phyloP scores from a whole-genome alignment of 64 coral and sea anemone species.

The Dendrophyllia cribrosa region DNA sequence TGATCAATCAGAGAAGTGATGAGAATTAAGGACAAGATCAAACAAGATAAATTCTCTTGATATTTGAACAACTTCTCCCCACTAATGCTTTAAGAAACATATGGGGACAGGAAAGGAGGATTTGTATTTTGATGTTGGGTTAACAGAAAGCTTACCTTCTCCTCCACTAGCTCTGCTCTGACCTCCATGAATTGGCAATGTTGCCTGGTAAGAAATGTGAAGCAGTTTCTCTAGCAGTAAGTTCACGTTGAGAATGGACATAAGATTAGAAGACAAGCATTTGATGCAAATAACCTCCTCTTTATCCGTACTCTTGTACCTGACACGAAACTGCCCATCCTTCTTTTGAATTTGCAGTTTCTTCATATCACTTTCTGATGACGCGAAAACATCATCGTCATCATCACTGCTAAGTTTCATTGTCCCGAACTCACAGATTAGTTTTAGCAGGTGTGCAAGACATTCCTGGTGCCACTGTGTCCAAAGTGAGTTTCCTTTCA shows the following conservation, averaged over 20 bases:
- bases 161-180: slow-evolving; percentile 76
- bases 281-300: slow-evolving; percentile 95
- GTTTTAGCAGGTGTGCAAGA: slow-evolving; percentile 86
- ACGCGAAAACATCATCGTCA: slow-evolving; percentile 93
- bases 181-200: slow-evolving; percentile 72
- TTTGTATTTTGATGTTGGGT: no score
- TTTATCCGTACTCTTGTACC: slow-evolving; percentile 98
- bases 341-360: slow-evolving; percentile 64
- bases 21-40: no score
- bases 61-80: no score
- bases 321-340: slow-evolving; percentile 90
- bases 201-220: slow-evolving; percentile 87
- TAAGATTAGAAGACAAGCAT: slow-evolving; percentile 89
- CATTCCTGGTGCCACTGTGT: slow-evolving; percentile 98
- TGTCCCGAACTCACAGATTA: slow-evolving; percentile 96
- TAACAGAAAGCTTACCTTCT: slow-evolving; percentile 49
- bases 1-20: no score
- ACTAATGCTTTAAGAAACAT: no score
- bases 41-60: no score
- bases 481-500: slow-evolving; percentile 63
- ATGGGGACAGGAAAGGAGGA: no score
- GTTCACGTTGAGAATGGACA: slow-evolving; percentile 85
- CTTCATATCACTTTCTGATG: slow-evolving; percentile 50
- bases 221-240: slow-evolving; percentile 79
- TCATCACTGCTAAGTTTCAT: slow-evolving; percentile 77